Percentiles rank a stretch among this genome's conserved stretches.
phyloP scores from a whole-genome alignment of 2,797 vertebrate genomes.

The Sebastes minor region DNA sequence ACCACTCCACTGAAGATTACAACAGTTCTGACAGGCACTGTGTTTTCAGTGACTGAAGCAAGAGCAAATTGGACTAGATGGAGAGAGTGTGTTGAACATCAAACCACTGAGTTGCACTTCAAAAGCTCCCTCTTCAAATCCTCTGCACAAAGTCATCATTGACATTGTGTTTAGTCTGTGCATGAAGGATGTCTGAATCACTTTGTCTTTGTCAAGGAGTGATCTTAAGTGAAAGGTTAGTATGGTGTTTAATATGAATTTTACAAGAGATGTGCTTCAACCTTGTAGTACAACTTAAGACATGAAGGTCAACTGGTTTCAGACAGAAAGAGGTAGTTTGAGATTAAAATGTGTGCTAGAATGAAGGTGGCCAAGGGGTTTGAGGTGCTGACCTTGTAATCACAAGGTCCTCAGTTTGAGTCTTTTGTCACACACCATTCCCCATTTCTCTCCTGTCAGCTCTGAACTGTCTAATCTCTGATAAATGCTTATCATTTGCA shows the following conservation, averaged over 20 bases:
- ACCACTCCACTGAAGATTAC: slow-evolving; percentile 63
- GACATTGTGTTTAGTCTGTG: slow-evolving; percentile 58
- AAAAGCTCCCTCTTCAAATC: slow-evolving; percentile 59
- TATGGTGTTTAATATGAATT: slow-evolving; percentile 14
- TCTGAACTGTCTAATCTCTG: not conserved
- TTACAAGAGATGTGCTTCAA: slow-evolving; percentile 16
- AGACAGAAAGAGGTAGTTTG: not conserved
- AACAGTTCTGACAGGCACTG: slow-evolving; percentile 49
- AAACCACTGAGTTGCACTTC: slow-evolving; percentile 62
- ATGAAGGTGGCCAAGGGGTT: not conserved
- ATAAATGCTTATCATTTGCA: not conserved
- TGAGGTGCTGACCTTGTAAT: not conserved
- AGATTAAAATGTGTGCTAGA: slow-evolving; percentile 1
- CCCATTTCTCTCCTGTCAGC: not conserved
- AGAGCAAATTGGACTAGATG: slow-evolving; percentile 63
- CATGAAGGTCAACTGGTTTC: not conserved
- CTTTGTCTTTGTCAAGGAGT: slow-evolving; percentile 43
- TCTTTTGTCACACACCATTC: not conserved
- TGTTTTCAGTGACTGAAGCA: slow-evolving; percentile 63
- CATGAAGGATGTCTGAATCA: slow-evolving; percentile 50
- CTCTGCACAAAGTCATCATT: slow-evolving; percentile 54
- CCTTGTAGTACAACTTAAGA: not conserved
- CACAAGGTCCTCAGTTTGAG: not conserved
- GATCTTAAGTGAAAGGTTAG: slow-evolving; percentile 40
- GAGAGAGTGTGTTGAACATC: slow-evolving; percentile 56